phyloP scores from a whole-genome alignment of 2,888 invertebrate genomes.

The Andrena bucephala region DNA sequence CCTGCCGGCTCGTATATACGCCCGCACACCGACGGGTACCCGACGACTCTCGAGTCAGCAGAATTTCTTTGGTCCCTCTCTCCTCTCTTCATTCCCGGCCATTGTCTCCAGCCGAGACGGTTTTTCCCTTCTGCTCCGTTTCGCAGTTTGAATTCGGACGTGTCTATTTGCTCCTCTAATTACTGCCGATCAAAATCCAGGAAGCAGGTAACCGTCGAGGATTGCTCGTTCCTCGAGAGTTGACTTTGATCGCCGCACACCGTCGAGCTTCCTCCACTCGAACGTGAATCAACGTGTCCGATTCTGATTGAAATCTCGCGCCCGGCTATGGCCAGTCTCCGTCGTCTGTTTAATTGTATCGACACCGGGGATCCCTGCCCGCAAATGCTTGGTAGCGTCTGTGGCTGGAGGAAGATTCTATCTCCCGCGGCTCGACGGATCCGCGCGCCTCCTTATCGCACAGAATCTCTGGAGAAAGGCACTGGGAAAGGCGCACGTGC shows the following conservation, averaged over 20 bases:
- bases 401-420: not conserved
- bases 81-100: slow-evolving; percentile 17
- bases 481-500: slow-evolving; percentile 59
- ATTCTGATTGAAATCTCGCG: not conserved
- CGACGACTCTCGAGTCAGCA: slow-evolving; percentile 59
- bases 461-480: not conserved
- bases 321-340: too few species aligned
- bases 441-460: too few species aligned
- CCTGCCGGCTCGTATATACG: slow-evolving; percentile 9
- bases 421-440: not conserved
- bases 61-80: slow-evolving; percentile 53
- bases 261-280: too few species aligned
- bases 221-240: not conserved
- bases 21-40: slow-evolving; percentile 31
- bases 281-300: not conserved
- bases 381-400: not conserved
- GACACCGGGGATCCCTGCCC: not conserved
- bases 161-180: slow-evolving; percentile 68
- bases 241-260: too few species aligned
- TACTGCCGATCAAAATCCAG: slow-evolving; percentile 71
- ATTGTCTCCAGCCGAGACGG: slow-evolving; percentile 34
- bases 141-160: slow-evolving; percentile 44
- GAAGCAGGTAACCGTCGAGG: not conserved
- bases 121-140: slow-evolving; percentile 12
- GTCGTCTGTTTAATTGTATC: not conserved